A percentile compares a stretch with the other conserved stretches of the same genome.
Conservation (phyloP, 1,140 invertebrate genomes). For the Hypsibius dujardini region DNA sequence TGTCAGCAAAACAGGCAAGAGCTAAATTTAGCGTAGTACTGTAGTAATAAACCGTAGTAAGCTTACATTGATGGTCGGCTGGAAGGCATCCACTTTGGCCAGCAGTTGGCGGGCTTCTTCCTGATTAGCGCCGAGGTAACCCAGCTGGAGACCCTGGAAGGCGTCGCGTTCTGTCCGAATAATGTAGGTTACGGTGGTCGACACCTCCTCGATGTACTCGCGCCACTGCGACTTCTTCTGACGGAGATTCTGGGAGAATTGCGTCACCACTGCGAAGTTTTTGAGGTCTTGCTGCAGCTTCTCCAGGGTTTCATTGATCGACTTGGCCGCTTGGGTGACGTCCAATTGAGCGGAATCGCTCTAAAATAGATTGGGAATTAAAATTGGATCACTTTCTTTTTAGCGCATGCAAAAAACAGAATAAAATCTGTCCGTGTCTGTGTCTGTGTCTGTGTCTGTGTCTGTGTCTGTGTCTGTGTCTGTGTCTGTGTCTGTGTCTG, state of each 20-base stretch:
- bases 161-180: neutral
- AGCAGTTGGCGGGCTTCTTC: constrained; percentile 35
- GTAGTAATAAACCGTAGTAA: neutral
- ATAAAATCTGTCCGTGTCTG: too few relatives aligned
- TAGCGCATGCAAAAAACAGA: too few relatives aligned
- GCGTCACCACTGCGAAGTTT: neutral
- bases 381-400: too few relatives aligned
- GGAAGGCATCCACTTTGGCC: constrained; percentile 41
- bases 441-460: too few relatives aligned
- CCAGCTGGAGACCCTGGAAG: constrained; percentile 14
- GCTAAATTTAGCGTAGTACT: neutral
- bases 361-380: neutral
- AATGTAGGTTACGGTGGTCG: neutral
- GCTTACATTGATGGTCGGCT: constrained; percentile 41
- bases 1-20: constrained; percentile 28
- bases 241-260: neutral
- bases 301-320: constrained; percentile 7
- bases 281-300: neutral
- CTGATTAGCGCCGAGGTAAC: constrained; percentile 2
- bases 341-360: neutral
- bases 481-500: too few relatives aligned
- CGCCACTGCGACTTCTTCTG: neutral
- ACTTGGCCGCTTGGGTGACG: neutral
- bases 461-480: too few relatives aligned
- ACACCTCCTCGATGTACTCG: neutral